Evolutionary conservation across 2,797 vertebrate genomes (phyloP).

Genomic region (Urophycis tenuis): DNA sequence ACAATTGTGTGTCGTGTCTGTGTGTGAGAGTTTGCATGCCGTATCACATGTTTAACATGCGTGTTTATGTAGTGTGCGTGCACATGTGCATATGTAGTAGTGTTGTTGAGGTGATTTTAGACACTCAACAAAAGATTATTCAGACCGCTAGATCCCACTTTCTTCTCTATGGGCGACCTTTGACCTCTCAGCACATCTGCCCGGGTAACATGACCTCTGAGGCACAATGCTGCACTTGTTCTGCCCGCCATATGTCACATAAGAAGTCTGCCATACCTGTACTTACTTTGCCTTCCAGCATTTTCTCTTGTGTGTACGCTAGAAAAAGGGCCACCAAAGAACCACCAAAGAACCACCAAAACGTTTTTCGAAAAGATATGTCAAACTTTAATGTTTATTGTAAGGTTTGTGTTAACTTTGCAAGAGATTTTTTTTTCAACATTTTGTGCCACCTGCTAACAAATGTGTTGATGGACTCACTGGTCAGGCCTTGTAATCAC

Average conservation of each 20-base stretch:
- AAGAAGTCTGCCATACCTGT: not conserved
- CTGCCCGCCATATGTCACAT: constrained; percentile 17
- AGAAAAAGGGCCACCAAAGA: too few relatives aligned
- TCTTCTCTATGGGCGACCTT: constrained; percentile 20
- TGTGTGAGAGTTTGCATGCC: not conserved
- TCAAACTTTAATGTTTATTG: not conserved
- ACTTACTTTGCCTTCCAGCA: too few relatives aligned
- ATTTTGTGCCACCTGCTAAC: not conserved
- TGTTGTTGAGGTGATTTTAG: constrained; percentile 2
- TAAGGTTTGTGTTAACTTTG: not conserved
- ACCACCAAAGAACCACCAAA: too few relatives aligned
- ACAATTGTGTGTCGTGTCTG: not conserved
- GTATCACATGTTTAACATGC: not conserved
- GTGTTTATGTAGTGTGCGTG: not conserved
- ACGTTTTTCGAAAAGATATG: too few relatives aligned
- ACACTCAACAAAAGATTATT: not conserved
- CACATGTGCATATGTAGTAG: not conserved
- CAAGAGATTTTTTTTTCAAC: not conserved
- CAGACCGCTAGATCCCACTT: not conserved
- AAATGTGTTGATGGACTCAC: not conserved
- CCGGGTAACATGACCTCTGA: constrained; percentile 37
- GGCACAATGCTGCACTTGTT: constrained; percentile 29
- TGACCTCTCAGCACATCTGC: constrained; percentile 37
- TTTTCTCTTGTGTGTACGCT: too few relatives aligned
- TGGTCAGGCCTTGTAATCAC: too few relatives aligned